phyloP scores from a whole-genome alignment of 1,140 invertebrate species.

The Bombus vancouverensis region DNA sequence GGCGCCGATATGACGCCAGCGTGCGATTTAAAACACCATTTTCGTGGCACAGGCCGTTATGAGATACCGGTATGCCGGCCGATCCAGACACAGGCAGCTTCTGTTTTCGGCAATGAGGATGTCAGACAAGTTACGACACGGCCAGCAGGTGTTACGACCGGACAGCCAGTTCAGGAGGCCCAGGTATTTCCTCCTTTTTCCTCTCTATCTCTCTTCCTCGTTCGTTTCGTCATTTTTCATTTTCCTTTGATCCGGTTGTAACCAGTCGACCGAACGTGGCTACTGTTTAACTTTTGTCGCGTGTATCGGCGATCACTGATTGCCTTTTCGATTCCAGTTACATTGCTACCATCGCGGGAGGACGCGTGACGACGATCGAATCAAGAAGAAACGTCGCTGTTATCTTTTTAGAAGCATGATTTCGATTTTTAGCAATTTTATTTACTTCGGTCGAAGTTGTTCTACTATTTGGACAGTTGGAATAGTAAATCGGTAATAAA shows the following conservation, averaged over 20 bases:
- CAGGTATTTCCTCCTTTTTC: neutral
- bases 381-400: neutral
- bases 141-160: slow-evolving; percentile 46
- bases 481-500: no score
- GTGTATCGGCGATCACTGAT: slow-evolving; percentile 59
- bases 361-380: neutral
- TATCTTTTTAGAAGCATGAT: neutral
- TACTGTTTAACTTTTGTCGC: slow-evolving; percentile 35
- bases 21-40: slow-evolving; percentile 64
- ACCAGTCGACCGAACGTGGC: neutral
- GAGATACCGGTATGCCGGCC: slow-evolving; percentile 59
- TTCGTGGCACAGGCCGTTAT: slow-evolving; percentile 60
- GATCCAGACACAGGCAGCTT: slow-evolving; percentile 53
- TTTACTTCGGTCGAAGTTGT: neutral
- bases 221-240: neutral
- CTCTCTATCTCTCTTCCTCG: neutral
- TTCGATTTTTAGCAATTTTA: neutral
- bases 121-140: slow-evolving; percentile 62
- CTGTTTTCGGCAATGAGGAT: slow-evolving; percentile 68
- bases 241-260: slow-evolving; percentile 16
- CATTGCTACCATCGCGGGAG: neutral
- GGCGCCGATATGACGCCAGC: slow-evolving; percentile 31
- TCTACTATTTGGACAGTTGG: no score
- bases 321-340: slow-evolving; percentile 36
- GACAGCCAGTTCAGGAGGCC: slow-evolving; percentile 20